Conservation (phyloP, 2,113 vertebrate species). For the Pandion haliaetus region DNA sequence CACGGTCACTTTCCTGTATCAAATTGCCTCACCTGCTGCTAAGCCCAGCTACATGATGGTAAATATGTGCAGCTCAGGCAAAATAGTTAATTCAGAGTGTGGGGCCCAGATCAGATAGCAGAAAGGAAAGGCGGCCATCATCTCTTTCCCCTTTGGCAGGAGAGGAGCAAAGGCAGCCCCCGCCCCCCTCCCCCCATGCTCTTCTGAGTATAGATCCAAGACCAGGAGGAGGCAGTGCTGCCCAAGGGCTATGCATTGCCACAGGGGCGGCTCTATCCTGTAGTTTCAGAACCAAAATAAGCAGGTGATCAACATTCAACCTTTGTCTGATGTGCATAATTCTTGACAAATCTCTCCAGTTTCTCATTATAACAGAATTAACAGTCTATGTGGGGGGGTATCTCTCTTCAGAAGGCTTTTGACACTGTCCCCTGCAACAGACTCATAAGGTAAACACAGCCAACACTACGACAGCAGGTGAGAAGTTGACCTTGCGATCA, state of each 20-base stretch:
- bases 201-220: not conserved
- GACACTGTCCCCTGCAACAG: not conserved
- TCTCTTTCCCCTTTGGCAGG: not conserved
- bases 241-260: not conserved
- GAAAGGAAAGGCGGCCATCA: not conserved
- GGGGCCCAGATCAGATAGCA: not conserved
- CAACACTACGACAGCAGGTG: not conserved
- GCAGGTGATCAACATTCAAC: not conserved
- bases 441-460: not conserved
- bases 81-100: not conserved
- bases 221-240: not conserved
- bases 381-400: too few relatives aligned
- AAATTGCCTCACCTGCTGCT: not conserved
- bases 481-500: not conserved
- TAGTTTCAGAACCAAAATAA: not conserved
- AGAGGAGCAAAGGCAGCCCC: not conserved
- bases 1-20: not conserved
- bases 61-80: not conserved
- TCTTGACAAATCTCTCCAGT: not conserved
- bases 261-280: not conserved
- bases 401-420: not conserved
- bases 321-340: not conserved
- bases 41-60: not conserved
- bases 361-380: not conserved
- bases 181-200: accelerated